Percentiles rank a stretch among this genome's conserved stretches.
Conservation (phyloP, 2,888 invertebrate species). For the Aphrophora alni region DNA sequence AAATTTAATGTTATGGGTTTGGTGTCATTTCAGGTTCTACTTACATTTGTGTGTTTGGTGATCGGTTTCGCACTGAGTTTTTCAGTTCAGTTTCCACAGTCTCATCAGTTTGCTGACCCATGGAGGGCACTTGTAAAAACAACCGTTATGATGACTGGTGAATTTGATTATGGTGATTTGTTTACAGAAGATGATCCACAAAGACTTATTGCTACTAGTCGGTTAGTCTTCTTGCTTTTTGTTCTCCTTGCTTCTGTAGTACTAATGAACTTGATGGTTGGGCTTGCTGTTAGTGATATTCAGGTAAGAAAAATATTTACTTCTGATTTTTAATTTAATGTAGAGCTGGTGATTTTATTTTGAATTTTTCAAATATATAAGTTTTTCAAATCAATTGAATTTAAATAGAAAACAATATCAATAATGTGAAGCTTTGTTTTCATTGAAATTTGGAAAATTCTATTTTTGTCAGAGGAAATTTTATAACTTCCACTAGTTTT, state of each 20-base stretch:
- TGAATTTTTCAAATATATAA: too few species aligned
- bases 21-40: conserved; percentile 60
- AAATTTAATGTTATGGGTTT: too few species aligned
- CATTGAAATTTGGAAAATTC: too few species aligned
- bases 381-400: too few species aligned
- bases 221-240: conserved; percentile 62
- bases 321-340: too few species aligned
- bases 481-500: too few species aligned
- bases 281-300: conserved; percentile 67
- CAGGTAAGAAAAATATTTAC: conserved; percentile 30
- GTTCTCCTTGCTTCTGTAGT: conserved; percentile 64
- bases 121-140: conserved; percentile 64
- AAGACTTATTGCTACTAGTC: conserved; percentile 58
- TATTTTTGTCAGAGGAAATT: too few species aligned
- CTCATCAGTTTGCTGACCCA: conserved; percentile 62
- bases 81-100: conserved; percentile 63
- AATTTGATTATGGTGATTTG: conserved; percentile 62
- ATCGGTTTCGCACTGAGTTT: conserved; percentile 65
- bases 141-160: conserved; percentile 67
- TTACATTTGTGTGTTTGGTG: conserved; percentile 60
- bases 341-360: too few species aligned
- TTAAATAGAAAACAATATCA: neutral
- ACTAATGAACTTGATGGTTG: conserved; percentile 65
- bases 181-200: conserved; percentile 54
- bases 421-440: too few species aligned